Conservation (phyloP, 2,797 vertebrate species). For the Neosilurus hyrtlii region DNA sequence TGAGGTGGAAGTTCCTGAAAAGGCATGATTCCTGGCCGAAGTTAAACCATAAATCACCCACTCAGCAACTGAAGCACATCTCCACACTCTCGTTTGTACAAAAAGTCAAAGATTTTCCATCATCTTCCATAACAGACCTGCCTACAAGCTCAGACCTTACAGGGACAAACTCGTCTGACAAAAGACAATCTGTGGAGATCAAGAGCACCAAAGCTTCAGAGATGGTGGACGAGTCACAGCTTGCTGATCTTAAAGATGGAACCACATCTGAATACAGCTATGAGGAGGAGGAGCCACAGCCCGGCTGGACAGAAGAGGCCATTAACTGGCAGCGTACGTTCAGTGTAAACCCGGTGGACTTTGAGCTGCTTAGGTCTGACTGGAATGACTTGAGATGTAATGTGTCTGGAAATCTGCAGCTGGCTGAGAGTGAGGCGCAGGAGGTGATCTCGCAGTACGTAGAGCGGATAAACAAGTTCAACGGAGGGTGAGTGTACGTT, state of each 20-base stretch:
- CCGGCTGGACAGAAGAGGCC: conserved; percentile 87
- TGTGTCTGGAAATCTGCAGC: conserved; percentile 94
- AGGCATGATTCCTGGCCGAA: conserved; percentile 67
- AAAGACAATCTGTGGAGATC: conserved; percentile 48
- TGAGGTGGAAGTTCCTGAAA: conserved; percentile 62
- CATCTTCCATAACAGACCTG: conserved; percentile 4
- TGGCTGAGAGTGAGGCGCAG: conserved; percentile 87
- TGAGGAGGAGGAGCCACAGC: conserved; percentile 76
- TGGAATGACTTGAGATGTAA: conserved; percentile 99
- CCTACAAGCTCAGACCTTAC: conserved; percentile 5
- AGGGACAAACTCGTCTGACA: background rate
- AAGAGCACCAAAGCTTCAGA: conserved; percentile 72
- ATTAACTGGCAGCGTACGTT: conserved; percentile 98
- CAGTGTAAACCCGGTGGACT: conserved; percentile 91
- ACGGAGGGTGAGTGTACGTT: conserved; percentile 76
- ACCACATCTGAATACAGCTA: conserved; percentile 81
- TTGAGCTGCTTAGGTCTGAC: conserved; percentile 94
- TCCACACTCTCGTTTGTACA: conserved; percentile 19
- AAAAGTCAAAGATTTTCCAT: background rate
- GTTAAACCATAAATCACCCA: conserved; percentile 60
- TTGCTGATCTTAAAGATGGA: conserved; percentile 69
- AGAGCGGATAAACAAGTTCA: conserved; percentile 89
- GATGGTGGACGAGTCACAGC: conserved; percentile 66
- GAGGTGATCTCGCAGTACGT: conserved; percentile 94
- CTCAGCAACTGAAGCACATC: conserved; percentile 56